Conservation (phyloP, 2,888 invertebrate species). For the Tetropium fuscum region DNA sequence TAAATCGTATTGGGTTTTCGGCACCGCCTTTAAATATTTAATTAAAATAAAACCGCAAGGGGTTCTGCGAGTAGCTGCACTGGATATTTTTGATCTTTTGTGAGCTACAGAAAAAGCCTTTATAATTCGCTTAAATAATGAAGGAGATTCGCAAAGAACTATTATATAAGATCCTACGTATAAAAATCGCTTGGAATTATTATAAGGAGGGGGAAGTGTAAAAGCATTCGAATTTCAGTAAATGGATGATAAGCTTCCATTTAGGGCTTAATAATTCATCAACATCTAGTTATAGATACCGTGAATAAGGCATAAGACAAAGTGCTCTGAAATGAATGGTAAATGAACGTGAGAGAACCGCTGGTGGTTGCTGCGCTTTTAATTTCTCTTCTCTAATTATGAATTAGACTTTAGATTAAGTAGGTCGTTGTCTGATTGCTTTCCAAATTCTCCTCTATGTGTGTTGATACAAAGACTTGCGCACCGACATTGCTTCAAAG, state of each 20-base stretch:
- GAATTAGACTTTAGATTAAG: conserved; percentile 50
- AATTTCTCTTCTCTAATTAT: conserved; percentile 53
- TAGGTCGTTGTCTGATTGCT: conserved; percentile 53
- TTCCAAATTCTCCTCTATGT: conserved; percentile 45
- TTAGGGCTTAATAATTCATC: conserved; percentile 61
- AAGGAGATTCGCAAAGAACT: conserved; percentile 29
- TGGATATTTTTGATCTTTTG: conserved; percentile 43
- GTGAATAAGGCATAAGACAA: conserved; percentile 64
- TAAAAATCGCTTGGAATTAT: conserved; percentile 24
- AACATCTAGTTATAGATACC: conserved; percentile 63
- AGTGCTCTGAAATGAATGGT: conserved; percentile 62
- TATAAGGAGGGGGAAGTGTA: conserved; percentile 27
- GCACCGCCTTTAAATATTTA: conserved; percentile 36
- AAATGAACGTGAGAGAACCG: conserved; percentile 60
- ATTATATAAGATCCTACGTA: conserved; percentile 8
- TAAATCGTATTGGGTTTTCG: conserved; percentile 20
- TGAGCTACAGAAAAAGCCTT: conserved; percentile 32
- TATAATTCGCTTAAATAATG: conserved; percentile 42
- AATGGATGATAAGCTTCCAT: conserved; percentile 57
- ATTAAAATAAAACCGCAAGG: conserved; percentile 38
- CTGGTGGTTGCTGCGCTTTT: conserved; percentile 50
- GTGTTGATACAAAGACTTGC: conserved; percentile 24
- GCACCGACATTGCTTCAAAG: conserved; percentile 17
- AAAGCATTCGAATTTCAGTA: conserved; percentile 48
- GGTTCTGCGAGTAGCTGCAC: conserved; percentile 36